These are phyloP conservation scores for Habropoda laboriosa DNA, from an alignment of 1,140 invertebrate species.

Conservation along the genomic window DNA sequence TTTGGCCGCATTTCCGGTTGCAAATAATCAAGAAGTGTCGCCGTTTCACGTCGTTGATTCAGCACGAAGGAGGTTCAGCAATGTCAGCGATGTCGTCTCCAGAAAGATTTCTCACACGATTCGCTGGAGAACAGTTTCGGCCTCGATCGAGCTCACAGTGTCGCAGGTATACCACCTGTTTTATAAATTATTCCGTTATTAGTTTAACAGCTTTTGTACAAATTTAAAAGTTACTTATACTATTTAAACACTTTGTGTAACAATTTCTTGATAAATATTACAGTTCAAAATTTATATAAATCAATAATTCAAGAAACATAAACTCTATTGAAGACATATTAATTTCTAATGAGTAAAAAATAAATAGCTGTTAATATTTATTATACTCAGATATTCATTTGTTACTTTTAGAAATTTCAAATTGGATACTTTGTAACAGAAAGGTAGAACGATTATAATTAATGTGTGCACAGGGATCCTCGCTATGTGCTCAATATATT, in stretches of 20 bases:
- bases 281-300: too few species aligned
- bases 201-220: background rate
- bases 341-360: too few species aligned
- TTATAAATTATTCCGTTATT: background rate
- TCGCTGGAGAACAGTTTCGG: slow-evolving; percentile 84
- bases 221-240: too few species aligned
- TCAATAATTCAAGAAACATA: too few species aligned
- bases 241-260: too few species aligned
- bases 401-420: too few species aligned
- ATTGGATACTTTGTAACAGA: too few species aligned
- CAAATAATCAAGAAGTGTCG: slow-evolving; percentile 35
- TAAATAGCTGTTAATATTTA: too few species aligned
- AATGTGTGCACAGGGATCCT: slow-evolving; percentile 81
- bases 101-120: slow-evolving; percentile 88
- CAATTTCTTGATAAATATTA: too few species aligned
- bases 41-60: slow-evolving; percentile 72
- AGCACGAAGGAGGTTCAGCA: slow-evolving; percentile 85
- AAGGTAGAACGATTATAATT: background rate
- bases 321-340: too few species aligned
- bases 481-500: slow-evolving; percentile 86
- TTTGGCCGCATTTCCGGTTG: slow-evolving; percentile 59
- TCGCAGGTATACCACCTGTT: slow-evolving; percentile 72
- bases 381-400: too few species aligned
- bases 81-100: slow-evolving; percentile 87
- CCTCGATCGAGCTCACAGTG: slow-evolving; percentile 83